phyloP scores from a whole-genome alignment of 2,113 vertebrate species.

The Takifugu bimaculatus region DNA sequence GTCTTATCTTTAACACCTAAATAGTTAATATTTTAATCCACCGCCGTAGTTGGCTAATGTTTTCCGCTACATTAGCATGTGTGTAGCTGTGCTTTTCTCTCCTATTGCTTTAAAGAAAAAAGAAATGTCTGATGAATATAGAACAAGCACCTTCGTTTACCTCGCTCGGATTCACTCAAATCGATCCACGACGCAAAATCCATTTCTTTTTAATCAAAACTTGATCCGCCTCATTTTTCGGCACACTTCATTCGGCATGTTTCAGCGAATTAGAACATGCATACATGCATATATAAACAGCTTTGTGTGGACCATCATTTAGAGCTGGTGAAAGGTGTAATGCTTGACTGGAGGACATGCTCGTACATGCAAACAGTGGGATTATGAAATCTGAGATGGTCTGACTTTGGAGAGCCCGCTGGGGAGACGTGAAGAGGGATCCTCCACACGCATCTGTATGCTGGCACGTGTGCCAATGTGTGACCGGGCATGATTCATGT shows the following conservation, averaged over 20 bases:
- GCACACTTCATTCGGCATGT: slow-evolving; percentile 19
- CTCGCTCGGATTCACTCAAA: neutral
- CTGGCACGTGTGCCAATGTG: no score
- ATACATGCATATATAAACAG: slow-evolving; percentile 18
- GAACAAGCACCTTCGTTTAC: no score
- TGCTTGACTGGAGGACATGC: slow-evolving; percentile 30
- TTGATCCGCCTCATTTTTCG: slow-evolving; percentile 9
- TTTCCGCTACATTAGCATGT: no score
- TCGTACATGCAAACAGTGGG: slow-evolving; percentile 51
- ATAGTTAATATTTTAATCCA: no score
- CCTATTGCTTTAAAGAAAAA: no score
- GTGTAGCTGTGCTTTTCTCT: no score
- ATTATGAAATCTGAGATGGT: slow-evolving; percentile 53
- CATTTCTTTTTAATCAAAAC: slow-evolving; percentile 29
- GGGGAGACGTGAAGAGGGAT: no score
- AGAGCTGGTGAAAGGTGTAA: slow-evolving; percentile 4
- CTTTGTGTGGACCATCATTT: slow-evolving; percentile 37
- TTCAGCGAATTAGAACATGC: slow-evolving; percentile 9
- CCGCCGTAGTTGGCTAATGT: no score
- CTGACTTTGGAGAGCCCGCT: slow-evolving; percentile 21
- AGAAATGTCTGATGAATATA: no score
- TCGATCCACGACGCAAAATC: slow-evolving; percentile 14
- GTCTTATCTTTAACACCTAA: no score
- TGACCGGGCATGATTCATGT: no score
- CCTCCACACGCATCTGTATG: no score